Base-by-base conservation (phyloP, 2,888 invertebrate species). In the Prenolepis imparis region DNA sequence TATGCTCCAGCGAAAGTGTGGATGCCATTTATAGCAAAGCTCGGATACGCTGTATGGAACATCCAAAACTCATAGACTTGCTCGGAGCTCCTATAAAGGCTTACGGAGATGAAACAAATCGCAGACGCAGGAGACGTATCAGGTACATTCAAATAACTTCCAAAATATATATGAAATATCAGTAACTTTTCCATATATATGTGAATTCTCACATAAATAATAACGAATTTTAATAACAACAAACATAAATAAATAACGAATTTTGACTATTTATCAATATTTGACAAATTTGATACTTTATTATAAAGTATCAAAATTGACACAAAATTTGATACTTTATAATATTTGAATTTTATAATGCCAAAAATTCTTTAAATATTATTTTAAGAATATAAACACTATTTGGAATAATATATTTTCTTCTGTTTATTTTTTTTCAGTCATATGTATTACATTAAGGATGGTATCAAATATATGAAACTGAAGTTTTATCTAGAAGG, bases 401-500 rank as follows among this genome's bases (percentile, higher is more conserved):
- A 28, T 48, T 72, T 36, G 5, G 1, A 21, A 5, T 15, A 12
- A 41, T 36, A 61, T 52, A 52, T 52, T n/a, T 12, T 59, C 28
- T 48, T n/a, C 1, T 24, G 18, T 75, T 67, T 66, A 9, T 83
- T 24, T 63, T 63, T 86, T 90, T 94, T 9, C 90, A 96, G 97
- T 88, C 98, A 98, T 95, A 95, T 96, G 66, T 95, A 96, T 61
- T 98, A 97, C 94, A 95, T 70, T 6, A 78, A 72, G 8, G 15
- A 72, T 18, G 78, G 59, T 5, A 4, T 78, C 12, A 41, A 55
- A n/a, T 39, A 77, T 12, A 78, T 72, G 78, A 78, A 21, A 59
- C 11, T 99, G 98, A 96, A 97, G 93, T 99, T 99, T 95, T 98
- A 98, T 93, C 96, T 99, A 83, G 97, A 98, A 95, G 99, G 99